Evolutionary conservation across 2,888 invertebrate genomes (phyloP), one percentile per base, ranked within the genome.

Genomic region (Tipula unca): DNA sequence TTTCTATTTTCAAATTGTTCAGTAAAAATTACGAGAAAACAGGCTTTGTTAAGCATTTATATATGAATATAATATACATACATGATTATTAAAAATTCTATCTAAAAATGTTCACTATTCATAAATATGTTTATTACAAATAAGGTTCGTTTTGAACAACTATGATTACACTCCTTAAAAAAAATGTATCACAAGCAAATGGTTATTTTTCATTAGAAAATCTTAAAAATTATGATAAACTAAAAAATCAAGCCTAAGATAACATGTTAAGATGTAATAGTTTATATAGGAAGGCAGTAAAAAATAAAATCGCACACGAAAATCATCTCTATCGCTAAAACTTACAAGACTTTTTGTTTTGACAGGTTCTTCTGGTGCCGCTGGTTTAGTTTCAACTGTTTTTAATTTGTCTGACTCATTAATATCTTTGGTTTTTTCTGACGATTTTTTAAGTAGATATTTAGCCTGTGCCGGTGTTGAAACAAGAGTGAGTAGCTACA

Each of bases 401-500:
- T 84, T 83, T 82, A 14, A 14, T 42, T 42, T 13, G 13, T 54
- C 10, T 29, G 69, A 69, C 8, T 29, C 29, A 20, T 13, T 20
- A 5, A 3, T 25, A 20, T 85, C 85, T 17, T 48, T 32, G 3
- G 17, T 32, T 42, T n/a, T 48, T 25, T 17, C 85, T 13, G 69
- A 25, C 35, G 14, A 20, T 35, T 85, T 86, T 36, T 82, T 85
- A 48, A 85, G 35, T 32, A 87, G 85, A 84, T 85, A 85, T 42
- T 87, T 86, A 2, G 86, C 87, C 82, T 87, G 87, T 13, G 85
- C 87, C 82, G 48, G 29, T 4, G 87, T 87, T 36, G 87, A 87
- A 86, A 90, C 88, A 88, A 90, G 89, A 86, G 88, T 88, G 85
- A 88, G 87, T 25, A 90, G 88, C 90, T 90, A 88, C 20, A 20